A percentile compares a stretch with the other conserved stretches of the same genome.
phyloP scores from a whole-genome alignment of 2,888 invertebrate genomes.

The Ectemnius cavifrons region DNA sequence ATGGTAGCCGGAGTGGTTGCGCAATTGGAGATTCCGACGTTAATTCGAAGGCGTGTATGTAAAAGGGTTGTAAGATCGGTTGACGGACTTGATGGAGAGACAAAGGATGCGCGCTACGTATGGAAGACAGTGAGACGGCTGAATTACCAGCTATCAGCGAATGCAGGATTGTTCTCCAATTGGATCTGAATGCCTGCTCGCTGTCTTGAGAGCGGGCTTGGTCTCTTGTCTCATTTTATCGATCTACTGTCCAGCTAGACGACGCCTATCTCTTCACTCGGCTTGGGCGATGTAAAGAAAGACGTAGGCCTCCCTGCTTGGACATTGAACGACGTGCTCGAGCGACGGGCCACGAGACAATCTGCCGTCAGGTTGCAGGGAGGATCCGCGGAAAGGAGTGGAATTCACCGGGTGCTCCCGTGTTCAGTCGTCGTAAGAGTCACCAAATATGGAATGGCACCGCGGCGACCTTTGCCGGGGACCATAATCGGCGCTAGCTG shows the following conservation, averaged over 20 bases:
- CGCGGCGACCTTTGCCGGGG: conserved; percentile 46
- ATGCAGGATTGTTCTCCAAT: conserved; percentile 28
- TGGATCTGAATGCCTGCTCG: conserved; percentile 17
- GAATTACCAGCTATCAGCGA: background rate
- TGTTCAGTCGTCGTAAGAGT: conserved; percentile 27
- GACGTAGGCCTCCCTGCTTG: conserved; percentile 61
- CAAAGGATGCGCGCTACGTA: background rate
- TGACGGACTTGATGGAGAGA: background rate
- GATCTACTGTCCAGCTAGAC: conserved; percentile 52
- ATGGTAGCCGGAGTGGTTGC: background rate
- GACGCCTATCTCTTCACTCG: conserved; percentile 38
- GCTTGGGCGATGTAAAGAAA: conserved; percentile 59
- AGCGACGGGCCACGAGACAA: conserved; percentile 63
- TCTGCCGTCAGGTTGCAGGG: conserved; percentile 54
- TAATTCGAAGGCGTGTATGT: background rate
- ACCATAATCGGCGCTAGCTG: conserved; percentile 59
- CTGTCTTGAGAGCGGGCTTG: conserved; percentile 42
- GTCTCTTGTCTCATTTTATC: conserved; percentile 58
- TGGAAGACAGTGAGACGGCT: background rate
- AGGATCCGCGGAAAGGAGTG: conserved; percentile 56
- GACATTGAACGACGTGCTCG: conserved; percentile 71
- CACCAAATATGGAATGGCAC: conserved; percentile 54
- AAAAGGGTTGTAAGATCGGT: background rate
- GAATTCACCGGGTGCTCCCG: conserved; percentile 66
- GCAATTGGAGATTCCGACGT: background rate